Evolutionary conservation across 2,888 invertebrate genomes (phyloP).

Genomic region (Dynastes hyllus): DNA sequence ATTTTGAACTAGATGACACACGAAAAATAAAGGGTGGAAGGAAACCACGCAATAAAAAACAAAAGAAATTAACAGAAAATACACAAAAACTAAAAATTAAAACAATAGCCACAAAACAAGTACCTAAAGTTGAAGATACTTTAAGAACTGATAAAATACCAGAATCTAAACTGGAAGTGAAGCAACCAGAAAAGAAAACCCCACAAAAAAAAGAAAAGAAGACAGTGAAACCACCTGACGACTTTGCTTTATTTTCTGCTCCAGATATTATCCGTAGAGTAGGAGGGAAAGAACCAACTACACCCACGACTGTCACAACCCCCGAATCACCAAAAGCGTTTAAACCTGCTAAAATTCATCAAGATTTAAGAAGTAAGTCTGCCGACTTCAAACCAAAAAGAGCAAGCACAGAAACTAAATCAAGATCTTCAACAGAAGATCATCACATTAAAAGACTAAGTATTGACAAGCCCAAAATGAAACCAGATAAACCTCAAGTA

Average conservation of each 20-base stretch:
- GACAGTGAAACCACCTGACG: conserved; percentile 73
- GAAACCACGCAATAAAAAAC: conserved; percentile 60
- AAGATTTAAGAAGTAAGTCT: conserved; percentile 65
- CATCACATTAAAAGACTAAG: conserved; percentile 35
- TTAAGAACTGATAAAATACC: conserved; percentile 47
- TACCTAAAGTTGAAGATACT: conserved; percentile 61
- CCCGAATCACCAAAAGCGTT: conserved; percentile 56
- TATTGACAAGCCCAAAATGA: conserved; percentile 47
- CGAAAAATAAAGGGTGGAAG: conserved; percentile 58
- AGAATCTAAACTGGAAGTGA: conserved; percentile 63
- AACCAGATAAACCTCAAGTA: conserved; percentile 10
- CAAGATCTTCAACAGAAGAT: conserved; percentile 48
- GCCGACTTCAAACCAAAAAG: conserved; percentile 60
- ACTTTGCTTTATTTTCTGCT: conserved; percentile 84
- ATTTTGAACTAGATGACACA: conserved; percentile 68
- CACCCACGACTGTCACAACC: conserved; percentile 57
- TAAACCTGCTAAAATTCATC: conserved; percentile 67
- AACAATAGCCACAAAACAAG: conserved; percentile 17
- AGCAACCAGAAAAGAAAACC: conserved; percentile 61
- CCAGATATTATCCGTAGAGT: conserved; percentile 86
- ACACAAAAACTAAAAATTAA: conserved; percentile 48
- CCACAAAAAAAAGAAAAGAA: conserved; percentile 70
- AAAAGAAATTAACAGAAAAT: conserved; percentile 53
- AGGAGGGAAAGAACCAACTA: conserved; percentile 65
- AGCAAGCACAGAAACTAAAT: conserved; percentile 55